Evolutionary conservation across 2,113 vertebrate species (phyloP), one percentile per base, ranked within the genome.

Genomic region (Ictalurus punctatus): DNA sequence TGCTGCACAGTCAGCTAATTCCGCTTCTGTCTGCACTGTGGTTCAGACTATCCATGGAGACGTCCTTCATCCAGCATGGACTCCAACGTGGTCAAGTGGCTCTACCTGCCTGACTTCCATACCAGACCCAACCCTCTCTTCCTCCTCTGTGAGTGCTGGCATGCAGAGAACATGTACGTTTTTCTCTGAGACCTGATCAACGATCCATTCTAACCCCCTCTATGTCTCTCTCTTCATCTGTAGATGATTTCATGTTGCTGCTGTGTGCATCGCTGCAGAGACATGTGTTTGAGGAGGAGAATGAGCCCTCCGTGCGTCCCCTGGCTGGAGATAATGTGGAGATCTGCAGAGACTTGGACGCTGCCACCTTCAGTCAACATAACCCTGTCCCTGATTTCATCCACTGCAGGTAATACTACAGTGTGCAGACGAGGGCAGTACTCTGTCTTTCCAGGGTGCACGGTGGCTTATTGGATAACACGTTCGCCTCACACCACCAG

Each of bases 311-410:
- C 0, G 97, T 99, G 3, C 95, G 97, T 30, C 94, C 99, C 90
- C 96, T 97, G 95, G 98, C 98, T 0, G 98, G 98, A 19, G 98
- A 99, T 93, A 99, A 99, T 13, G 97, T 98, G n/a, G 98, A 99
- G 95, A 99, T 99, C 90, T 99, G 98, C 91, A 96, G 98, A 96
- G 98, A 97, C 92, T 95, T 99, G 78, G 98, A 99, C 0, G 98
- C 98, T 0, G 97, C 98, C 30, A 96, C 98, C 7, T 99, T 99
- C 91, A 99, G 97, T 88, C 97, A 98, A 69, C 97, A 99, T 90
- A 99, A 99, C 93, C 98, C 98, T 0, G 98, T 99, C 13, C 98
- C 98, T 0, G 98, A 99, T 83, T 99, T 99, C 93, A 97, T 99
- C 90, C 97, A 99, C 93, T 99, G 98, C 96, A 97, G 98, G 98